Conservation (phyloP, 1,140 invertebrate genomes). For the Drosophila malerkotliana region DNA sequence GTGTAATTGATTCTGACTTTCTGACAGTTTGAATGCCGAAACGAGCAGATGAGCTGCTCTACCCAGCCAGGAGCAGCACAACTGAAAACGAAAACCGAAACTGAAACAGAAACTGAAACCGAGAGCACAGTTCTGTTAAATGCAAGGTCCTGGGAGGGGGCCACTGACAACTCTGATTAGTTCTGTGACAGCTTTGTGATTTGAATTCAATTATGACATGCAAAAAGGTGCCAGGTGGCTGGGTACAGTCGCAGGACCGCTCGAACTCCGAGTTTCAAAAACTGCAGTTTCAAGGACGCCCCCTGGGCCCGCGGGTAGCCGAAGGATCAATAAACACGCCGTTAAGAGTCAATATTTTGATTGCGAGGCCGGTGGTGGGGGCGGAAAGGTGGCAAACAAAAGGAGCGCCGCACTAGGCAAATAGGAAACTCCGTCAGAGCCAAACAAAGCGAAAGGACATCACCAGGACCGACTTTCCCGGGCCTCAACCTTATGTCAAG, state of each 20-base stretch:
- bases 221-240: constrained; percentile 41
- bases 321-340: constrained; percentile 62
- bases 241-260: background rate
- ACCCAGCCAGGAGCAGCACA: background rate
- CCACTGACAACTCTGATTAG: constrained; percentile 77
- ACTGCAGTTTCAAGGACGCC: constrained; percentile 1
- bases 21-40: constrained; percentile 82
- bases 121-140: constrained; percentile 23
- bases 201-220: constrained; percentile 77
- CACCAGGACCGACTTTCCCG: constrained; percentile 18
- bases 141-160: background rate
- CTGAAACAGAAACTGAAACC: constrained; percentile 40
- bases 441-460: constrained; percentile 38
- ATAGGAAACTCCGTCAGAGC: constrained; percentile 64
- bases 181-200: constrained; percentile 79
- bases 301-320: background rate
- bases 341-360: constrained; percentile 79
- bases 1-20: constrained; percentile 82
- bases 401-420: constrained; percentile 43
- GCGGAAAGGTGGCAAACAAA: constrained; percentile 45
- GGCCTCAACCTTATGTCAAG: constrained; percentile 44
- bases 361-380: constrained; percentile 35
- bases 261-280: background rate
- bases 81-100: constrained; percentile 37
- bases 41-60: constrained; percentile 60